Evolutionary conservation across 2,797 vertebrate species (phyloP).

Genomic region (Fratercula arctica): DNA sequence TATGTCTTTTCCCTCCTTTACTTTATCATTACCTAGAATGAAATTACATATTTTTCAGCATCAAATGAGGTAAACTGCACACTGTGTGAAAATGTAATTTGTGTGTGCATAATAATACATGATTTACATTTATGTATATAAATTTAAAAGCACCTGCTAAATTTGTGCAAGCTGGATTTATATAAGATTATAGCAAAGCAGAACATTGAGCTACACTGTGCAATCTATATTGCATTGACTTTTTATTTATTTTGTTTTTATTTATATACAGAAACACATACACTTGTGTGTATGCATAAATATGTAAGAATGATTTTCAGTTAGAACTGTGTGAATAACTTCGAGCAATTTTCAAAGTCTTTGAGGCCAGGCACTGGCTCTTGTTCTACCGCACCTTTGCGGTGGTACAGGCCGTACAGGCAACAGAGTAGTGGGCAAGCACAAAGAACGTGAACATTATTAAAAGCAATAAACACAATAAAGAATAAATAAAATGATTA

Average conservation of each 20-base stretch:
- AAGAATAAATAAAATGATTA: background rate
- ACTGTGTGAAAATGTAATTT: conserved; percentile 21
- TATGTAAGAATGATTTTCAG: conserved; percentile 39
- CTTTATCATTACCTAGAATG: conserved; percentile 37
- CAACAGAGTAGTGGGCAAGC: background rate
- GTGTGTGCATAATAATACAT: conserved; percentile 21
- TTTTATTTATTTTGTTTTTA: conserved; percentile 30
- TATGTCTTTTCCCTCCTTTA: conserved; percentile 44
- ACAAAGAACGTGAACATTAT: background rate
- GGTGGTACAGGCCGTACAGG: background rate
- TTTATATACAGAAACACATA: conserved; percentile 28
- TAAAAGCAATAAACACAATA: background rate
- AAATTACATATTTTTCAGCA: conserved; percentile 27
- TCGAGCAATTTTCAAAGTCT: conserved; percentile 1
- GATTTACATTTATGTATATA: conserved; percentile 31
- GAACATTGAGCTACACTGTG: background rate
- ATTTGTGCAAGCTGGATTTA: conserved; percentile 38
- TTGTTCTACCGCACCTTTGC: background rate
- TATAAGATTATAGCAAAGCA: background rate
- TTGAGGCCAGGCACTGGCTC: background rate
- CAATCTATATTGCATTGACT: conserved; percentile 24
- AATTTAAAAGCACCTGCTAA: conserved; percentile 43
- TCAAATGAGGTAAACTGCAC: background rate
- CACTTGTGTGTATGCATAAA: background rate
- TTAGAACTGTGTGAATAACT: conserved; percentile 27